Base-by-base conservation (phyloP, 2,888 invertebrate species). In the Lamellibrachia columna region DNA sequence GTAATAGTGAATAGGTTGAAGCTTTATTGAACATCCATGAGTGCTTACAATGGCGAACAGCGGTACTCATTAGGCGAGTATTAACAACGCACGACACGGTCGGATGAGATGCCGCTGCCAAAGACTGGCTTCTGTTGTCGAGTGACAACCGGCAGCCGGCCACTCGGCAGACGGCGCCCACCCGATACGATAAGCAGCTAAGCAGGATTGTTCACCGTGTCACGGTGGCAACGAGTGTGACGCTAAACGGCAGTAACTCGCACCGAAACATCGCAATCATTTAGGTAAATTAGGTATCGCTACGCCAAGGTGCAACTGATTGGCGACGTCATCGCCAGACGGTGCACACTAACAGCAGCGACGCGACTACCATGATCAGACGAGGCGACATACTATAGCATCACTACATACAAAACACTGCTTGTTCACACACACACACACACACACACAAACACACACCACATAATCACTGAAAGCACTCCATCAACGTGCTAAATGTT, bases 1-100 rank as follows among this genome's bases (percentile, higher is more conserved):
- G 75, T 75, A 75, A 75, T 75, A 75, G 75, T 75, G 75, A 75
- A 75, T 75, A 75, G 75, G 75, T 75, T 75, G 75, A 75, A 75
- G 75, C 75, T 75, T 75, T 75, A 75, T 75, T 75, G 75, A 75
- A 75, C 75, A 75, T 15, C 75, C 75, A 75, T 75, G 22, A 75
- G 75, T 22, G 75, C 75, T 75, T 22, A 75, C 75, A 75, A 22
- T 75, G 75, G 75, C 75, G 75, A 75, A n/a, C 75, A 75, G 75
- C 75, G 75, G n/a, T 75, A 75, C 75, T 15, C 75, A 75, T 75
- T 75, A 75, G 75, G 75, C 15, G 75, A 75, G 75, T 75, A 75
- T n/a, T 22, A 75, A 75, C 75, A 75, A n/a, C 22, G n/a, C 75
- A 75, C 75, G 75, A 75, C 75, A 75, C 75, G 75, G 75, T 75